Percentiles rank a stretch among this genome's conserved stretches.
Conservation (phyloP, 1,140 invertebrate genomes). For the Choristoneura fumiferana region DNA sequence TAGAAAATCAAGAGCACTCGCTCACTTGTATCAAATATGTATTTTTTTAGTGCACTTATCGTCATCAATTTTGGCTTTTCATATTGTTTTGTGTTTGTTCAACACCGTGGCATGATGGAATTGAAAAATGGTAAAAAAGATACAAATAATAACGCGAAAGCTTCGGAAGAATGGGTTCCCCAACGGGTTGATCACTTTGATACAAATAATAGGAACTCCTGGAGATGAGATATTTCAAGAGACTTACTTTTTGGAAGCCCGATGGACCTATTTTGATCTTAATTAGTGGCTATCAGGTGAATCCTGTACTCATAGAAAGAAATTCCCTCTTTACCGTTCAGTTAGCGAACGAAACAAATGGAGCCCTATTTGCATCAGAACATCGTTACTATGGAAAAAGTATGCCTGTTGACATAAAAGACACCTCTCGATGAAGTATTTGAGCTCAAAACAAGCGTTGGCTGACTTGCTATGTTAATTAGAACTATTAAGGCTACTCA, state of each 20-base stretch:
- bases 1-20: too few relatives aligned
- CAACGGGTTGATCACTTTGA: conserved; percentile 62
- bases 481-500: conserved; percentile 41
- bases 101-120: too few relatives aligned
- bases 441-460: conserved; percentile 85
- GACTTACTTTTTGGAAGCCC: conserved; percentile 40
- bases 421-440: conserved; percentile 78
- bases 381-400: conserved; percentile 91
- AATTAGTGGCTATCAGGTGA: too few relatives aligned
- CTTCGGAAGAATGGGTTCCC: conserved; percentile 42
- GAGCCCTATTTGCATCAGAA: conserved; percentile 78
- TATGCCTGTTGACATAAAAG: conserved; percentile 79
- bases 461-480: conserved; percentile 86
- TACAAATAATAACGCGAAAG: too few relatives aligned
- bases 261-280: conserved; percentile 83
- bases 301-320: too few relatives aligned
- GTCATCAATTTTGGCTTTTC: too few relatives aligned
- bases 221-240: conserved; percentile 63
- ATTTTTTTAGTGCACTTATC: too few relatives aligned
- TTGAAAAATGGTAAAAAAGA: too few relatives aligned
- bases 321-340: too few relatives aligned
- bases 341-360: conserved; percentile 68
- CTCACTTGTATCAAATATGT: too few relatives aligned
- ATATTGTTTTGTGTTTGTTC: too few relatives aligned
- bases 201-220: conserved; percentile 40